Evolutionary conservation across 2,113 vertebrate genomes (phyloP).

Genomic region (Anhinga anhinga): DNA sequence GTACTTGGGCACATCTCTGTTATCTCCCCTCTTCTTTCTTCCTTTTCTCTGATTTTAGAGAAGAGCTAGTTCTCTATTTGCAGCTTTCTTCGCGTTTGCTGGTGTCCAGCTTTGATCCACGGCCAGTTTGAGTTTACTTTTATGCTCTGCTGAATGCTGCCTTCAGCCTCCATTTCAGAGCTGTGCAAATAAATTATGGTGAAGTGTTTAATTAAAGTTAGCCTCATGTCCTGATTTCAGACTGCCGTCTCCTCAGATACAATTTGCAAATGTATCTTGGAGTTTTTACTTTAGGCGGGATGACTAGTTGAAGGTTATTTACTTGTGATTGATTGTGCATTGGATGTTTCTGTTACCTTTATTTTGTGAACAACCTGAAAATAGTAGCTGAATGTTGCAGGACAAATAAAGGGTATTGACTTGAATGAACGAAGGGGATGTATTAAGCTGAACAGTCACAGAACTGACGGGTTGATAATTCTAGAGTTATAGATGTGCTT

Average conservation of each 20-base stretch:
- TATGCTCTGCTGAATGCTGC: conserved; percentile 43
- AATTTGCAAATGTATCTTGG: conserved; percentile 22
- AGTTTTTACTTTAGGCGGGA: not conserved
- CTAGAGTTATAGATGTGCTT: not conserved
- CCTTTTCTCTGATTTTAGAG: not conserved
- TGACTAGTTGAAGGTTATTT: conserved; percentile 22
- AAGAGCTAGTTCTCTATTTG: not conserved
- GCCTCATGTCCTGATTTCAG: not conserved
- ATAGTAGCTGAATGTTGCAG: not conserved
- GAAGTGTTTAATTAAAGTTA: conserved; percentile 51
- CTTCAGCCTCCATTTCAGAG: conserved; percentile 45
- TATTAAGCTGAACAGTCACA: not conserved
- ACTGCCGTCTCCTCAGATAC: not conserved
- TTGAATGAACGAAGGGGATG: not conserved
- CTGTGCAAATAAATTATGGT: conserved; percentile 37
- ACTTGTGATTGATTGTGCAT: not conserved
- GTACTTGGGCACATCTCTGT: not conserved
- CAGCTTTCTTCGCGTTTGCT: not conserved
- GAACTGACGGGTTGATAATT: not conserved
- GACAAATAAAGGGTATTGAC: not conserved
- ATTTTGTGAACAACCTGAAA: not conserved
- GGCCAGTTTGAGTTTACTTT: conserved; percentile 45
- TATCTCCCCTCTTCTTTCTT: not conserved
- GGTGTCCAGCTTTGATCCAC: conserved; percentile 45
- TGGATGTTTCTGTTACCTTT: not conserved